Evolutionary conservation across 2,888 invertebrate species (phyloP), one percentile per base, ranked within the genome.

Genomic region (Drosophila mercatorum): DNA sequence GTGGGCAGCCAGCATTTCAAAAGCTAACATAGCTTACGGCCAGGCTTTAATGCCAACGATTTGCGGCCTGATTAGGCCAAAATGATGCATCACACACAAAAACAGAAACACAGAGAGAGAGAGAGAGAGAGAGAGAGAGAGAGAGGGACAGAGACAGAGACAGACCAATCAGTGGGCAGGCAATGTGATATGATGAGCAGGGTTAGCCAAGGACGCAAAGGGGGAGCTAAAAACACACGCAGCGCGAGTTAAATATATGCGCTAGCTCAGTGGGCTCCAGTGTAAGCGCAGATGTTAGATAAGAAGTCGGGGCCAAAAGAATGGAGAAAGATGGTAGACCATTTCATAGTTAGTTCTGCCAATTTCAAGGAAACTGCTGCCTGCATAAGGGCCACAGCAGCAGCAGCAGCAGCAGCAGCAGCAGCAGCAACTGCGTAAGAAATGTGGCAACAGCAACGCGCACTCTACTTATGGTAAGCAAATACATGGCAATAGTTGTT

Each of bases 21-120:
- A 83, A 72, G 74, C 83, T 75, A 84, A 81, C 83, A 88, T 83
- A 67, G 88, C 86, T 83, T 61, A 78, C 68, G 83, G 80, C 80
- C 76, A 67, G 69, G 80, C 76, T 83, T 81, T 86, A 88, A 86
- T 88, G 83, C 83, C 78, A 81, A 86, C 88, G 86, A 87, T 88
- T 88, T 87, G 87, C 78, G 77, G 64, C 66, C 69, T 87, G 87
- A 87, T 87, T 87, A 87, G 88, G 76, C 78, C 74, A 86, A 88
- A 88, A 87, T 88, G 87, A 88, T 86, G 88, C 87, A 87, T 86
- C 87, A 83, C 83, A 85, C 65, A 75, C 60, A 68, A 28, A 76
- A 41, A 69, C 49, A 71, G 67, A 75, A 49, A 60, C 31, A 68
- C 10, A 34, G 10, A 34, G 10, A 34, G 34, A 34, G 34, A 34